These are phyloP conservation scores for Neocloeon triangulifer DNA, from an alignment of 1,140 invertebrate genomes.

Conservation along the genomic window DNA sequence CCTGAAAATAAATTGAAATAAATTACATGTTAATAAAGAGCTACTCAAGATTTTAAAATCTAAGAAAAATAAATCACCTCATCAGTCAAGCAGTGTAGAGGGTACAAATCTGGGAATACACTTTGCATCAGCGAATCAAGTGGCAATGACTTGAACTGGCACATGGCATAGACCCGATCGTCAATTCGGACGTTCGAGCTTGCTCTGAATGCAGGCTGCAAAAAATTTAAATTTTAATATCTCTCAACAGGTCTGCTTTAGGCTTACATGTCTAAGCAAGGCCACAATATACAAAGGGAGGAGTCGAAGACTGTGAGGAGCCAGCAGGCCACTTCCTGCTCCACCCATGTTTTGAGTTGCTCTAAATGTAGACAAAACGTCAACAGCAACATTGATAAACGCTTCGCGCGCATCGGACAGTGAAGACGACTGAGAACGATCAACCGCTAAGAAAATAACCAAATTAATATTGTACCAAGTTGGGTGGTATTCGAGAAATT, in stretches of 20 bases:
- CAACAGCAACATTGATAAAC: slow-evolving; percentile 82
- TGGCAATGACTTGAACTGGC: slow-evolving; percentile 78
- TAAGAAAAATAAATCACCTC: slow-evolving; percentile 21
- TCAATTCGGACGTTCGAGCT: slow-evolving; percentile 73
- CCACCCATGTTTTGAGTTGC: slow-evolving; percentile 33
- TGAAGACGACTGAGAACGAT: slow-evolving; percentile 64
- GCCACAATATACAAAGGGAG: slow-evolving; percentile 79
- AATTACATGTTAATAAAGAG: too few relatives aligned
- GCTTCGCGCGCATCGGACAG: slow-evolving; percentile 87
- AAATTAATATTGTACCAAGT: too few relatives aligned
- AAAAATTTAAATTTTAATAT: slow-evolving; percentile 9
- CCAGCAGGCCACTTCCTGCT: slow-evolving; percentile 38
- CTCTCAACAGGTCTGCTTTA: slow-evolving; percentile 2
- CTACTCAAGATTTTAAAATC: too few relatives aligned
- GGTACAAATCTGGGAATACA: slow-evolving; percentile 87
- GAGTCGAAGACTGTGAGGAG: slow-evolving; percentile 48
- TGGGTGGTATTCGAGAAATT: slow-evolving; percentile 3
- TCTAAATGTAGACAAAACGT: slow-evolving; percentile 68
- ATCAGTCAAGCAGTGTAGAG: slow-evolving; percentile 54
- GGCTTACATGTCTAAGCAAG: slow-evolving; percentile 67
- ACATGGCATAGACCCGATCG: slow-evolving; percentile 83
- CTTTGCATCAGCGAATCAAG: slow-evolving; percentile 54
- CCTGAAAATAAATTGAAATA: too few relatives aligned
- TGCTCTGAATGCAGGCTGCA: slow-evolving; percentile 62
- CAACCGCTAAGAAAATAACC: slow-evolving; percentile 59